Percentiles rank a stretch among this genome's conserved stretches.
Evolutionary conservation across 2,113 vertebrate species (phyloP).

Genomic region (Python bivittatus): DNA sequence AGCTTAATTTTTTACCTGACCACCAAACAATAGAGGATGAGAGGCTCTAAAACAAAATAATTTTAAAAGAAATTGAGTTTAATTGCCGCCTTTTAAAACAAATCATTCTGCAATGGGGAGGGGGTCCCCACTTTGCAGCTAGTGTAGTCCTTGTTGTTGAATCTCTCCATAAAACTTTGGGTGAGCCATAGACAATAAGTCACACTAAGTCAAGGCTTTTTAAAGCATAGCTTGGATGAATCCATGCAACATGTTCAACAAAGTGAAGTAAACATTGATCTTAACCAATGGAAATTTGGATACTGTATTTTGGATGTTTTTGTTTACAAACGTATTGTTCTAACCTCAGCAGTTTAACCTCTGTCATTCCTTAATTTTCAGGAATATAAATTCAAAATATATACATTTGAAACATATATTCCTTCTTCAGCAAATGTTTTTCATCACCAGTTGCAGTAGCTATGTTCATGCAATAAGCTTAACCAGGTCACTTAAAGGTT

Average conservation of each 20-base stretch:
- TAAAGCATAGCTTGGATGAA: not conserved
- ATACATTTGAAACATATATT: not conserved
- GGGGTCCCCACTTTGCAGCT: not conserved
- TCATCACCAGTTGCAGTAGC: not conserved
- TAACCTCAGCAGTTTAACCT: not conserved
- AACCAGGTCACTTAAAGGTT: not conserved
- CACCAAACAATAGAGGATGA: constrained; percentile 3
- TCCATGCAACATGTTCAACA: not conserved
- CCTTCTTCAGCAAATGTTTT: not conserved
- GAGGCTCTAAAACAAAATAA: not conserved
- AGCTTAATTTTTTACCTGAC: constrained; percentile 34
- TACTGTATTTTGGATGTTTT: not conserved
- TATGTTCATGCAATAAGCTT: not conserved
- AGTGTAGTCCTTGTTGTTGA: not conserved
- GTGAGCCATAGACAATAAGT: not conserved
- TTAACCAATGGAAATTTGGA: not conserved
- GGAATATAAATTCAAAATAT: not conserved
- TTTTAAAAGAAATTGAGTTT: not conserved
- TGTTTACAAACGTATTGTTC: not conserved
- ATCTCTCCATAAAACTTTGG: not conserved
- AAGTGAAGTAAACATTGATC: not conserved
- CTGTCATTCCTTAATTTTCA: not conserved
- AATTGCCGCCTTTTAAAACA: not conserved
- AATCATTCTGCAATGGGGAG: not conserved
- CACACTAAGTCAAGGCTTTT: not conserved